These are phyloP conservation scores for Hydrotaea cyrtoneurina DNA, from an alignment of 2,888 invertebrate genomes.

Conservation along the genomic window DNA sequence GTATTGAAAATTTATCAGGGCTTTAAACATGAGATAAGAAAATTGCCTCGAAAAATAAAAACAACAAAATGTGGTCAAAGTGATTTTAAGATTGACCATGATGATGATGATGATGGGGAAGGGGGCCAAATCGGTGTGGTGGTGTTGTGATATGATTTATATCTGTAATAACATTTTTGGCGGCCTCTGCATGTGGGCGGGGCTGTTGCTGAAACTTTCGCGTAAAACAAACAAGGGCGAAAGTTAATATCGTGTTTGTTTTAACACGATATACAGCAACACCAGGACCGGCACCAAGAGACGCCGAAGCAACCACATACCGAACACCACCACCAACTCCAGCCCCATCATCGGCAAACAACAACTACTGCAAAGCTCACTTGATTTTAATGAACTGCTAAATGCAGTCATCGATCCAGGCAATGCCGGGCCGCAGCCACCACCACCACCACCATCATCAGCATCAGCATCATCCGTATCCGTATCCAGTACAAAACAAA, in stretches of 20 bases:
- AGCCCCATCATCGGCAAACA: too few relatives aligned
- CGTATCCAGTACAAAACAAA: constrained; percentile 26
- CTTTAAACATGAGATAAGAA: constrained; percentile 11
- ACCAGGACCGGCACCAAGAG: constrained; percentile 6
- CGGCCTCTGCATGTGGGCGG: constrained; percentile 72
- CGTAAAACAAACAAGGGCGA: constrained; percentile 71
- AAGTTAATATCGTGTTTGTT: constrained; percentile 69
- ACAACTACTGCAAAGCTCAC: constrained; percentile 37
- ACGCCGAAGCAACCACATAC: too few relatives aligned
- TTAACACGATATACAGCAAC: constrained; percentile 43
- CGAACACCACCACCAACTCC: not conserved
- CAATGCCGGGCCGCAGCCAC: not conserved
- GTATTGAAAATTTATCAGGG: constrained; percentile 17
- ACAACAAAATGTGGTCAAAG: not conserved
- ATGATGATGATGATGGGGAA: constrained; percentile 21
- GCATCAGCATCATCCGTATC: constrained; percentile 24
- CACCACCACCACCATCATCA: not conserved
- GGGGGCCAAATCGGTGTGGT: not conserved
- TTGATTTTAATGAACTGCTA: constrained; percentile 69
- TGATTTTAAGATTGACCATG: constrained; percentile 62
- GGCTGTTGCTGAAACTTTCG: constrained; percentile 72
- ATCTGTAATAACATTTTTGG: constrained; percentile 69
- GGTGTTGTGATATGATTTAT: constrained; percentile 69
- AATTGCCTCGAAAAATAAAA: constrained; percentile 10
- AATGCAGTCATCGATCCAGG: constrained; percentile 58